phyloP scores from a whole-genome alignment of 2,888 invertebrate genomes.

The Nemapogon koenigi region DNA sequence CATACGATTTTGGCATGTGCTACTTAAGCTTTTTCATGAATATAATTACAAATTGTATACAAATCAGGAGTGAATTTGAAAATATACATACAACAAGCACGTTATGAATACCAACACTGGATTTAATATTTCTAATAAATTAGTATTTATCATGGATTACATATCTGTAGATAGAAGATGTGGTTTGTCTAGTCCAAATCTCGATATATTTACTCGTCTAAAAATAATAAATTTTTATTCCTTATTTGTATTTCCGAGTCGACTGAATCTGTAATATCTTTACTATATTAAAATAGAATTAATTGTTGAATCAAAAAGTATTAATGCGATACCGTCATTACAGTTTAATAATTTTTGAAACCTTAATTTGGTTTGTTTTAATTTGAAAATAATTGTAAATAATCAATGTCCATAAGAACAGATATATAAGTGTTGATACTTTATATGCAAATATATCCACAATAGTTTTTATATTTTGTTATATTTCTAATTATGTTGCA shows the following conservation, averaged over 20 bases:
- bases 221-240: slow-evolving; percentile 30
- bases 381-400: too few species aligned
- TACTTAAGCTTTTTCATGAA: too few species aligned
- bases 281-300: slow-evolving; percentile 11
- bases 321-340: background rate
- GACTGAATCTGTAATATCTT: slow-evolving; percentile 38
- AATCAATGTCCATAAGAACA: too few species aligned
- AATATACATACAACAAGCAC: slow-evolving; percentile 41
- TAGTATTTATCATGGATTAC: slow-evolving; percentile 64
- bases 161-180: slow-evolving; percentile 64
- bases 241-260: slow-evolving; percentile 44
- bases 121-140: slow-evolving; percentile 45
- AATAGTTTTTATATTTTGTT: too few species aligned
- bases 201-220: slow-evolving; percentile 56
- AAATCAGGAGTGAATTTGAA: slow-evolving; percentile 45
- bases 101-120: slow-evolving; percentile 37
- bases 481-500: too few species aligned
- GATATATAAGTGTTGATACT: too few species aligned
- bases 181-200: slow-evolving; percentile 64
- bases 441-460: too few species aligned
- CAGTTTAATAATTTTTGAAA: background rate
- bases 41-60: too few species aligned
- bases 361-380: too few species aligned
- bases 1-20: too few species aligned
- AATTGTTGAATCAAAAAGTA: slow-evolving; percentile 4